Base-by-base conservation (phyloP, 2,797 vertebrate genomes). In the Tapirus indicus region DNA sequence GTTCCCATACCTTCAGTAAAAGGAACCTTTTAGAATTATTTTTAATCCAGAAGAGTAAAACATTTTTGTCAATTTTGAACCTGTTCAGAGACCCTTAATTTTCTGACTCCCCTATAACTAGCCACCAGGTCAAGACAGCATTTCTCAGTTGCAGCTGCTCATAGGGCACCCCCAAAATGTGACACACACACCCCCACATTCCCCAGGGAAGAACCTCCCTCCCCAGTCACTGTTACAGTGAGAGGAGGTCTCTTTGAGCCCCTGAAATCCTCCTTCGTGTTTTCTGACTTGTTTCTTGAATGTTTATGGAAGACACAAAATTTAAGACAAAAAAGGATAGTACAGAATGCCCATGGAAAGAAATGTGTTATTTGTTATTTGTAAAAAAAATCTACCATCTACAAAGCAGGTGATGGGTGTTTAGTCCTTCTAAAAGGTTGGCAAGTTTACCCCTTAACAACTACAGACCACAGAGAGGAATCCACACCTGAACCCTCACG, bases 251-350 rank as follows among this genome's bases (percentile, higher is more conserved):
- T 74, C 38, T 84, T 7, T 17, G 52, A 77, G 88, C 4, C 64
- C 27, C 29, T 79, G 83, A 94, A 95, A 71, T 68, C 75, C 89
- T 91, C 62, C 4, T 56, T 60, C 27, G 25, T 62, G 62, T 75
- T 97, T 93, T 38, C 49, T 97, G 52, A 79, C 27, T 84, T 96
- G 17, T 17, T 97, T 60, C 87, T 94, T 90, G 0, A 79, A 88
- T 88, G 94, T 95, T 85, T 79, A 62, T 38, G 89, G 54, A 86
- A 44, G 20, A 79, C 44, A 78, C 13, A 14, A 68, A 66, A 87
- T 93, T 97, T 95, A 79, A 87, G 85, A 69, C 14, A 44, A 89
- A 98, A 98, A 32, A 49, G 1, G 92, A 29, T n/a, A 82, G 16
- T 80, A 78, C 44, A 94, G 62, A 95, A 90, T 68, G 47, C 88